Evolutionary conservation across 2,797 vertebrate genomes (phyloP).

Genomic region (Lepilemur septentrionalis): DNA sequence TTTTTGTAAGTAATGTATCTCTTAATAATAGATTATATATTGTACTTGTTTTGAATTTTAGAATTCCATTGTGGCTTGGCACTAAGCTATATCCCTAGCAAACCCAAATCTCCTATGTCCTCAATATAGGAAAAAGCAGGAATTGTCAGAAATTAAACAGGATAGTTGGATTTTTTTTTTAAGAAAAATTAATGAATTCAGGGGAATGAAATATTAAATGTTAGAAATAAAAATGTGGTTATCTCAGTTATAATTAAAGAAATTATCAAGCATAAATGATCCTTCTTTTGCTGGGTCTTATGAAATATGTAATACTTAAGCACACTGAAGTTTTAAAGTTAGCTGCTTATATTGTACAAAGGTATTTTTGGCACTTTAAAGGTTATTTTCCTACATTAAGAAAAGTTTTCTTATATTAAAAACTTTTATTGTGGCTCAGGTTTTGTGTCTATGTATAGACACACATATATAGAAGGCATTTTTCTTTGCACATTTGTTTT

Average conservation of each 20-base stretch:
- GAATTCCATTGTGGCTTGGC: not conserved
- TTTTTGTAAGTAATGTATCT: not conserved
- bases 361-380: conserved; percentile 68
- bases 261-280: conserved; percentile 53
- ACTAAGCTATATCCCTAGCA: not conserved
- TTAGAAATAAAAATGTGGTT: conserved; percentile 59
- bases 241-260: conserved; percentile 57
- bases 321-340: conserved; percentile 16
- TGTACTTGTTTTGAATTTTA: conserved; percentile 40
- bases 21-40: not conserved
- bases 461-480: not conserved
- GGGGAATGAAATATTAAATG: conserved; percentile 63
- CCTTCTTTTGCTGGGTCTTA: conserved; percentile 38
- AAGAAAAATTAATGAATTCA: conserved; percentile 60
- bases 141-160: conserved; percentile 44
- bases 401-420: conserved; percentile 63
- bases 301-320: conserved; percentile 35
- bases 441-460: conserved; percentile 68
- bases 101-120: conserved; percentile 38
- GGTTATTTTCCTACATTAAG: conserved; percentile 72
- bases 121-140: conserved; percentile 32
- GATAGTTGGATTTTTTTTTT: conserved; percentile 40
- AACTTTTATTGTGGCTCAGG: conserved; percentile 75
- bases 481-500: conserved; percentile 42
- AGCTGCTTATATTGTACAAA: conserved; percentile 50